phyloP scores from a whole-genome alignment of 1,140 invertebrate genomes.

The Hyposmocoma kahamanoa region DNA sequence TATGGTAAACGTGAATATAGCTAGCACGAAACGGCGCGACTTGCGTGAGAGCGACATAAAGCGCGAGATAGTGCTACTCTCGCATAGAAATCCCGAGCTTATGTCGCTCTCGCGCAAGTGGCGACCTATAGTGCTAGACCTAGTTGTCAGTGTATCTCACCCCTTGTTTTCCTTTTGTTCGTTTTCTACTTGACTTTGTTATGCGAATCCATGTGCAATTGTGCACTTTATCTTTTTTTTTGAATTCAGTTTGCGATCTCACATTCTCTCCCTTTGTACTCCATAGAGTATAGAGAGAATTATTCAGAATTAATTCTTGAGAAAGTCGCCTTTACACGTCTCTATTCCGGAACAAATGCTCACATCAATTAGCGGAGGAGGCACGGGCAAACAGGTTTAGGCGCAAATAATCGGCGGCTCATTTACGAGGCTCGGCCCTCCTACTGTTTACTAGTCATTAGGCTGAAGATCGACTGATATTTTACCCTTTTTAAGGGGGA shows the following conservation, averaged over 20 bases:
- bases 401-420: constrained; percentile 54
- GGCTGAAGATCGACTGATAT: constrained; percentile 26
- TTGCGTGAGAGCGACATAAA: too few relatives aligned
- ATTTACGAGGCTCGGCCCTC: constrained; percentile 24
- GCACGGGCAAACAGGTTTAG: constrained; percentile 42
- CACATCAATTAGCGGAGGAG: constrained; percentile 60
- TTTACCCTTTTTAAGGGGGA: neutral
- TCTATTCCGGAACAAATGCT: constrained; percentile 19
- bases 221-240: too few relatives aligned
- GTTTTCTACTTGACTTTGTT: neutral
- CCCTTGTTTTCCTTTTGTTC: neutral
- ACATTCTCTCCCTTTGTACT: too few relatives aligned
- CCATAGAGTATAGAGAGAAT: neutral
- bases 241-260: too few relatives aligned
- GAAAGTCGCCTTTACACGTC: neutral
- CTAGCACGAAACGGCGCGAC: neutral
- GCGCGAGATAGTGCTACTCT: too few relatives aligned
- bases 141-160: neutral
- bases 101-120: too few relatives aligned
- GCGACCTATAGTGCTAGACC: too few relatives aligned
- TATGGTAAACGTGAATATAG: neutral
- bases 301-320: neutral
- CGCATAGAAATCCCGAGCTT: too few relatives aligned
- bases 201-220: neutral
- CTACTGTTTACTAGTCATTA: constrained; percentile 63